Base-by-base conservation (phyloP, 2,113 vertebrate genomes). In the Solenodon paradoxus region DNA sequence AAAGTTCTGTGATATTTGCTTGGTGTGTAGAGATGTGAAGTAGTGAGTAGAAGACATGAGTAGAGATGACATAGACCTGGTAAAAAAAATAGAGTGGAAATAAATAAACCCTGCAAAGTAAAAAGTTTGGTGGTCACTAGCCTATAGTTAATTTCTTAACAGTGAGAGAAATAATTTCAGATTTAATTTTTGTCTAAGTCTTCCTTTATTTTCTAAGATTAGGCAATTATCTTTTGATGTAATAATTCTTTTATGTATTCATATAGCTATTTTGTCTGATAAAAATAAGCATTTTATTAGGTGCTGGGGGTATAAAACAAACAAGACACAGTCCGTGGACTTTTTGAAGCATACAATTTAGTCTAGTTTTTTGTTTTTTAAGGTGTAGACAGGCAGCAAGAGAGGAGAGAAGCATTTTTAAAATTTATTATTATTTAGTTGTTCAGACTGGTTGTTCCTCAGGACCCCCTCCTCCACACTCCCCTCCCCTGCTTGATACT, bases 211-310 rank as follows among this genome's bases (percentile, higher is more conserved):
- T 91, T 74, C 32, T 64, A 81, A 78, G 10, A 45, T 47, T 59
- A 49, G 88, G 22, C 20, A 55, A n/a, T 42, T 38, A 30, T 75
- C 57, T 95, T 89, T 92, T 71, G 7, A 77, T 71, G 7, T 3
- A 68, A 26, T 85, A 38, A 83, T 45, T 40, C 26, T 78, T 85
- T 51, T 40, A 42, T 91, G 57, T 81, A 30, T 80, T 85, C 26
- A 69, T 35, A 9, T 59, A 64, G 79, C 3, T 83, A 10, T 69
- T 75, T 6, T 85, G 75, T 28, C 22, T 16, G 47, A 0, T 64
- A 89, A 77, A 83, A 82, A 30, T 26, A 83, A 38, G 0, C 30
- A 59, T 90, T 84, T 45, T 79, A 3, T 68, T 63, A 69, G 28
- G 13, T 53, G 6, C 47, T 53, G 1, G 35, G 13, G 49, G 20